Evolutionary conservation across 35 echinoderm and acorn worm genomes (phyloP).

Genomic region (Apostichopus japonicus): DNA sequence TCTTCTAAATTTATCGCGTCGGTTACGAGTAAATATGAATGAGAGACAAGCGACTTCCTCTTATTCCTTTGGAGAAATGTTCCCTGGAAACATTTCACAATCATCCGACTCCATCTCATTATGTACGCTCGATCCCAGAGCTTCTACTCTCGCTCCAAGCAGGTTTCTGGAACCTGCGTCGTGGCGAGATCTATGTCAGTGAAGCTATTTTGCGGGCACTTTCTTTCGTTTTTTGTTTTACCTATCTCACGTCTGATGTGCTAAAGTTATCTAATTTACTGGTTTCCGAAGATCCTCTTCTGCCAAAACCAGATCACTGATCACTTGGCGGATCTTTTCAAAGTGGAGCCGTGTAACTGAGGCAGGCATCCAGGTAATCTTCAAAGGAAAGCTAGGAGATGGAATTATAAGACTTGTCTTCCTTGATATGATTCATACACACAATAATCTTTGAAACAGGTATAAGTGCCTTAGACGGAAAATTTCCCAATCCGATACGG

Average conservation of each 20-base stretch:
- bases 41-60: background rate
- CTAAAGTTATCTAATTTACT: conserved; percentile 31
- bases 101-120: background rate
- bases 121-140: background rate
- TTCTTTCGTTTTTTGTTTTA: background rate
- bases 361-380: too few relatives aligned
- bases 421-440: too few relatives aligned
- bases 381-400: too few relatives aligned
- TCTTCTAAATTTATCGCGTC: background rate
- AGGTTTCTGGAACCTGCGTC: background rate
- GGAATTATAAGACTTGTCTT: too few relatives aligned
- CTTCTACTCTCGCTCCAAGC: background rate
- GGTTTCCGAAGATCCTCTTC: background rate
- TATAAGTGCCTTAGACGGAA: too few relatives aligned
- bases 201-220: background rate
- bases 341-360: too few relatives aligned
- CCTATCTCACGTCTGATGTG: background rate
- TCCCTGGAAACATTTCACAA: background rate
- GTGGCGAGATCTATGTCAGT: background rate
- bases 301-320: background rate
- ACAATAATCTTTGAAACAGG: too few relatives aligned
- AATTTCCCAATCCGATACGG: too few relatives aligned
- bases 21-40: background rate
- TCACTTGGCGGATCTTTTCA: too few relatives aligned
- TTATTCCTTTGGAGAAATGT: background rate